A percentile compares a stretch with the other conserved stretches of the same genome.
Evolutionary conservation across 2,797 vertebrate genomes (phyloP).

Genomic region (Amblyopsis hoosieri): DNA sequence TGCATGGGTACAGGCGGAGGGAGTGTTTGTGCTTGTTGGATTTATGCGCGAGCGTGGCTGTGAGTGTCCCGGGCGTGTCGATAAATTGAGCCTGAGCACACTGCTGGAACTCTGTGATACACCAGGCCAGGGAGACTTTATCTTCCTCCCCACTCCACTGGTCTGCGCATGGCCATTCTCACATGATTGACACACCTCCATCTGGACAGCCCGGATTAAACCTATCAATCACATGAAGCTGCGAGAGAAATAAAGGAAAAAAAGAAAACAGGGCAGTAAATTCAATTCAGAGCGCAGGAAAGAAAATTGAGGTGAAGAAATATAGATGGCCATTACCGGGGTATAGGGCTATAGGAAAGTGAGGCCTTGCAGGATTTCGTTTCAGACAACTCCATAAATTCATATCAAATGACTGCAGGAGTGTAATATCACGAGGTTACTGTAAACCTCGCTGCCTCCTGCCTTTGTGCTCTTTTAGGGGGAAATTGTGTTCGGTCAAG

Average conservation of each 20-base stretch:
- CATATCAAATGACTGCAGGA: slow-evolving; percentile 79
- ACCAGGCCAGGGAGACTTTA: slow-evolving; percentile 67
- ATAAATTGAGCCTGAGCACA: slow-evolving; percentile 69
- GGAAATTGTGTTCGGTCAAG: slow-evolving; percentile 63
- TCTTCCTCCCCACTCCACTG: slow-evolving; percentile 52
- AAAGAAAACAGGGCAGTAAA: slow-evolving; percentile 72
- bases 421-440: slow-evolving; percentile 73
- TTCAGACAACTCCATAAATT: slow-evolving; percentile 80
- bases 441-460: slow-evolving; percentile 60
- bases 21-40: slow-evolving; percentile 50
- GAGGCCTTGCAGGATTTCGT: slow-evolving; percentile 79
- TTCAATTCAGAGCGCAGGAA: slow-evolving; percentile 76
- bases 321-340: slow-evolving; percentile 80
- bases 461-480: slow-evolving; percentile 70
- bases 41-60: slow-evolving; percentile 60
- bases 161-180: slow-evolving; percentile 58
- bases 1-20: slow-evolving; percentile 35
- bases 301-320: slow-evolving; percentile 82
- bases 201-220: slow-evolving; percentile 79
- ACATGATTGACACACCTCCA: slow-evolving; percentile 79
- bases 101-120: slow-evolving; percentile 69
- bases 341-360: slow-evolving; percentile 76
- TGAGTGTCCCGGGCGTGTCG: slow-evolving; percentile 58
- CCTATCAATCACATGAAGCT: slow-evolving; percentile 80
- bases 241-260: slow-evolving; percentile 62